A percentile compares a stretch with the other conserved stretches of the same genome.
Evolutionary conservation across 1,140 invertebrate species (phyloP).

Genomic region (Brachionus rubens): DNA sequence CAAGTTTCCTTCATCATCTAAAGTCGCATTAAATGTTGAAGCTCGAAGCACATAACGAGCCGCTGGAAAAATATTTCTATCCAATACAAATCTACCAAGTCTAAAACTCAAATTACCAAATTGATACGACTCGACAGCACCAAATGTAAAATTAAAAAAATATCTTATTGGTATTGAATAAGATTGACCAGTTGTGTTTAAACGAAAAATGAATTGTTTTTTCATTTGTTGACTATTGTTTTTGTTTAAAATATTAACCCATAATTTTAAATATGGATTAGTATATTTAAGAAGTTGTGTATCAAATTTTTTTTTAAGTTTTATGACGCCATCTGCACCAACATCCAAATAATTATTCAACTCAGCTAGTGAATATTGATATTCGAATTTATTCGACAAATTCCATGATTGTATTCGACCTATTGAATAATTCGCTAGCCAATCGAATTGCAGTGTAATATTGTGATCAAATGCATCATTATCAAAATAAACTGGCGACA

Average conservation of each 20-base stretch:
- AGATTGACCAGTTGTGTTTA: not conserved
- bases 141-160: not conserved
- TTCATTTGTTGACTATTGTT: not conserved
- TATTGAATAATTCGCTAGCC: not conserved
- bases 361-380: not conserved
- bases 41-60: not conserved
- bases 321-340: not conserved
- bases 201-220: not conserved
- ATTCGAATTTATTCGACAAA: not conserved
- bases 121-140: not conserved
- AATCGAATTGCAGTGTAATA: not conserved
- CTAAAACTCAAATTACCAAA: not conserved
- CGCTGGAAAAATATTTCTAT: not conserved
- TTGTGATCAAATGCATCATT: not conserved
- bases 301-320: conserved; percentile 22
- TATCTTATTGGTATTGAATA: not conserved
- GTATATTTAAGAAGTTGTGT: conserved; percentile 31
- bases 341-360: not conserved
- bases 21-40: not conserved
- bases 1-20: conserved; percentile 36
- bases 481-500: not conserved
- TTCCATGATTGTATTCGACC: not conserved
- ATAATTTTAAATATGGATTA: not conserved
- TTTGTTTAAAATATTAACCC: not conserved
- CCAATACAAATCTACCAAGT: not conserved